phyloP scores from a whole-genome alignment of 2,797 vertebrate genomes.

The Esox lucius region DNA sequence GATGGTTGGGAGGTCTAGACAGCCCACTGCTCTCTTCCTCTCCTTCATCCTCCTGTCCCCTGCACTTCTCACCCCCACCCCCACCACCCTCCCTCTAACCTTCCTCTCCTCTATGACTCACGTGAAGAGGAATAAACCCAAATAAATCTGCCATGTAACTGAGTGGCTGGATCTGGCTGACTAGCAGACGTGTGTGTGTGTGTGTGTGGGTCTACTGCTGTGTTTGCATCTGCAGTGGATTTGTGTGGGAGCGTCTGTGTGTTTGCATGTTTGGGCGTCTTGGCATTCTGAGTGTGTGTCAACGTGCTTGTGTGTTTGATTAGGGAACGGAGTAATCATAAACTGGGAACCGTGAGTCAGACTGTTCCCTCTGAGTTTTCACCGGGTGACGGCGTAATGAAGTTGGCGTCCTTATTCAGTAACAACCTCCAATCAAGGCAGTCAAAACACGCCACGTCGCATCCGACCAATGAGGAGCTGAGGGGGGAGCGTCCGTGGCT shows the following conservation, averaged over 20 bases:
- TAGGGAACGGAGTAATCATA: constrained; percentile 11
- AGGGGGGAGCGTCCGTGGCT: not conserved
- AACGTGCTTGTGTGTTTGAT: not conserved
- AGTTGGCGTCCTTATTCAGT: not conserved
- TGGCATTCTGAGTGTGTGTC: not conserved
- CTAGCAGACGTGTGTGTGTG: not conserved
- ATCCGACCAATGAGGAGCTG: not conserved
- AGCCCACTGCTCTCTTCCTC: constrained; percentile 27
- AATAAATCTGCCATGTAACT: constrained; percentile 7
- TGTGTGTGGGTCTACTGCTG: not conserved
- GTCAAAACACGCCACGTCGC: constrained; percentile 8
- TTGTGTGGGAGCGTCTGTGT: too few species aligned
- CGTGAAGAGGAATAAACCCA: constrained; percentile 6
- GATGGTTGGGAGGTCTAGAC: constrained; percentile 11
- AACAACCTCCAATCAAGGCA: not conserved
- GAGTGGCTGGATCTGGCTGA: constrained; percentile 7
- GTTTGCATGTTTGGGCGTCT: not conserved
- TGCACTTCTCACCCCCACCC: not conserved
- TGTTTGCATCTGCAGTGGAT: too few species aligned
- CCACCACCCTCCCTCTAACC: not conserved
- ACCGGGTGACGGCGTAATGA: not conserved
- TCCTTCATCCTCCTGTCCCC: constrained; percentile 21
- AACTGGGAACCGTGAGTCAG: constrained; percentile 32
- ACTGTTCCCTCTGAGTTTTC: constrained; percentile 1
- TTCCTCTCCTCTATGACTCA: not conserved